Percentiles rank a stretch among this genome's conserved stretches.
Evolutionary conservation across 2,113 vertebrate species (phyloP).

Genomic region (Gallinago undulata): DNA sequence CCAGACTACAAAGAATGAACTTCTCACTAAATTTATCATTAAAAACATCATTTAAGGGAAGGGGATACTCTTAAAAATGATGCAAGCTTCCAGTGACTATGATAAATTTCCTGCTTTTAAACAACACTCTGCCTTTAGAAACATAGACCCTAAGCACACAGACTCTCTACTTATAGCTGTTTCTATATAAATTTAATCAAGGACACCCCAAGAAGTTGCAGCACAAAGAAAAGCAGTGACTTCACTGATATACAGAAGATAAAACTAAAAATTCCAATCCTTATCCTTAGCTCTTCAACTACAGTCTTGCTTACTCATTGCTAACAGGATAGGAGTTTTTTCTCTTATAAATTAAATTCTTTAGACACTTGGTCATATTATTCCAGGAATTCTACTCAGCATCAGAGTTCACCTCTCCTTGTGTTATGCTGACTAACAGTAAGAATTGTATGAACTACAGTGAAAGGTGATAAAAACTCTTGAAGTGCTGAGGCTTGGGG

Average conservation of each 20-base stretch:
- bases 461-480: neutral
- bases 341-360: neutral
- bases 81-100: neutral
- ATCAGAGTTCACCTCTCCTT: neutral
- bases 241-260: neutral
- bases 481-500: neutral
- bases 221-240: neutral
- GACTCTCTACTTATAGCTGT: neutral
- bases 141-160: neutral
- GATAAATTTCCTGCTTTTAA: neutral
- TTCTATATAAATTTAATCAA: neutral
- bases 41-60: neutral
- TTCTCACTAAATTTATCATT: neutral
- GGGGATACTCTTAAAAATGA: neutral
- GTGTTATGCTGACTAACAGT: neutral
- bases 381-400: conserved; percentile 6
- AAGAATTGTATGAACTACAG: neutral
- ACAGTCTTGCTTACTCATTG: neutral
- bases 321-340: neutral
- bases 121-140: neutral
- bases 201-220: neutral
- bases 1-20: neutral
- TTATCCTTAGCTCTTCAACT: neutral
- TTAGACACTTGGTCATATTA: neutral
- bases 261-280: neutral